Percentiles rank a stretch among this genome's conserved stretches.
phyloP scores from a whole-genome alignment of 2,113 vertebrate species.

The Sphyrna mokarran region DNA sequence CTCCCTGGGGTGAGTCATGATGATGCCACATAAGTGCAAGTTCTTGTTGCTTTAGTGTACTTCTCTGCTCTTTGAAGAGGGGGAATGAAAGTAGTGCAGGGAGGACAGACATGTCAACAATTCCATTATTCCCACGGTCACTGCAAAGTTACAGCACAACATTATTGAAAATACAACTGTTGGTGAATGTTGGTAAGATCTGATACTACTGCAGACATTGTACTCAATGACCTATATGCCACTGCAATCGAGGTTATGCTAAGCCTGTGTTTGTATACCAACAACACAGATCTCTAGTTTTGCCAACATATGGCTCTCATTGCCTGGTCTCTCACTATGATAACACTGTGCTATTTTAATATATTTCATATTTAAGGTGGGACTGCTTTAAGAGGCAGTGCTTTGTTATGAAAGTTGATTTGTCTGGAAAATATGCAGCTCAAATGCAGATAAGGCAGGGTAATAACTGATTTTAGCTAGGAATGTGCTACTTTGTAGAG shows the following conservation, averaged over 20 bases:
- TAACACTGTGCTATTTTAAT: too few species aligned
- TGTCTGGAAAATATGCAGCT: too few species aligned
- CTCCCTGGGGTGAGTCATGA: not conserved
- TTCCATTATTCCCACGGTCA: not conserved
- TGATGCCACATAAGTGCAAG: not conserved
- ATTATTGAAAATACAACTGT: not conserved
- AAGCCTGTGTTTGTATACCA: not conserved
- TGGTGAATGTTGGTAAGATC: not conserved
- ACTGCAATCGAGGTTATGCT: not conserved
- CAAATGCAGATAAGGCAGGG: too few species aligned
- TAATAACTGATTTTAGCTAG: too few species aligned
- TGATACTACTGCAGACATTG: not conserved
- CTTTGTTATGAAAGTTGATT: too few species aligned
- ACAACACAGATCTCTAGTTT: not conserved
- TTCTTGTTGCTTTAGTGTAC: not conserved
- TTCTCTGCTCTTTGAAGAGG: not conserved
- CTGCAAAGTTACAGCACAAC: not conserved
- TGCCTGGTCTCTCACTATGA: not conserved
- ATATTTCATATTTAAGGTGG: too few species aligned
- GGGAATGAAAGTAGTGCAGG: not conserved
- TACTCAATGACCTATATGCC: not conserved
- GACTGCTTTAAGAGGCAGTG: too few species aligned
- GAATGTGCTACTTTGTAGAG: too few species aligned
- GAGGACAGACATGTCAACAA: not conserved
- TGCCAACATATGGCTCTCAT: not conserved